These are phyloP conservation scores for Pampusana beccarii DNA, from an alignment of 2,113 vertebrate species.

Conservation along the genomic window DNA sequence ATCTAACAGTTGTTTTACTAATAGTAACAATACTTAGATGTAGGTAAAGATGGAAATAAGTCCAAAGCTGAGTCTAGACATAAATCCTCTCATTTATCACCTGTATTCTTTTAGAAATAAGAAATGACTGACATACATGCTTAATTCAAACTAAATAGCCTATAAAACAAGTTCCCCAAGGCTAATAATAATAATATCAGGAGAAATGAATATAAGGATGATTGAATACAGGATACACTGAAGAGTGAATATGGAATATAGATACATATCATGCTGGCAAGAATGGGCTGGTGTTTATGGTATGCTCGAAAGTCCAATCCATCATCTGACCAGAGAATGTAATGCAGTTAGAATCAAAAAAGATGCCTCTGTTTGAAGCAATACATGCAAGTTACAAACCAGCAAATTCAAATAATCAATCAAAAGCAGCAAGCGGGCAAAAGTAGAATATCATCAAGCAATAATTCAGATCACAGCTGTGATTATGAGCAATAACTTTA, in stretches of 20 bases:
- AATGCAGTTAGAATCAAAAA: constrained; percentile 38
- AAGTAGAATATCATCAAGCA: constrained; percentile 17
- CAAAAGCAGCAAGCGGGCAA: not conserved
- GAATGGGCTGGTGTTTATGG: not conserved
- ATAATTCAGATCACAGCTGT: constrained; percentile 57
- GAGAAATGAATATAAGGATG: constrained; percentile 75
- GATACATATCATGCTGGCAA: constrained; percentile 31
- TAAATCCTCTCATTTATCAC: constrained; percentile 61
- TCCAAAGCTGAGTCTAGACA: not conserved
- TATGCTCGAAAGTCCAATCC: constrained; percentile 54
- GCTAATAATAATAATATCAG: constrained; percentile 71
- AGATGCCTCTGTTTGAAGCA: not conserved
- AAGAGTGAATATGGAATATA: constrained; percentile 29
- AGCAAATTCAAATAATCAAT: constrained; percentile 70
- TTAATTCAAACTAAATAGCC: constrained; percentile 78
- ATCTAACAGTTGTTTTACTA: not conserved
- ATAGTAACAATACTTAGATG: not conserved
- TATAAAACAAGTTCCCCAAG: constrained; percentile 76
- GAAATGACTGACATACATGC: constrained; percentile 42
- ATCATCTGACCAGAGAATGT: constrained; percentile 53
- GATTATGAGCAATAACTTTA: constrained; percentile 50
- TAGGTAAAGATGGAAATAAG: not conserved
- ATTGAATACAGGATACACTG: constrained; percentile 73
- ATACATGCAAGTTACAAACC: not conserved
- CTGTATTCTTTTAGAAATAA: constrained; percentile 34